Percentiles rank a stretch among this genome's conserved stretches.
Conservation (phyloP, 2,797 vertebrate genomes). For the Morus bassanus region DNA sequence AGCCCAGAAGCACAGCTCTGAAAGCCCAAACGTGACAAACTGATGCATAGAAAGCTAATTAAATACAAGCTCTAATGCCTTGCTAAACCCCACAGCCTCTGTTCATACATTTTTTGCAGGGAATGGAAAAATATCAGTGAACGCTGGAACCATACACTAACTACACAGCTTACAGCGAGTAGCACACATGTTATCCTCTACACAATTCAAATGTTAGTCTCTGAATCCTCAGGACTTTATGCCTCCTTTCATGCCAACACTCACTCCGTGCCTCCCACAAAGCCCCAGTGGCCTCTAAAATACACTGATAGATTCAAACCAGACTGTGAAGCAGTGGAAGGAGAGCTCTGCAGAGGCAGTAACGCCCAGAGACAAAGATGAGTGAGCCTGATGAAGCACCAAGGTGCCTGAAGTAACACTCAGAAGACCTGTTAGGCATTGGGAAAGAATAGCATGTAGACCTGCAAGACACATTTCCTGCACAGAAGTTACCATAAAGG, state of each 20-base stretch:
- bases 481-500: background rate
- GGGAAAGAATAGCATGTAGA: too few relatives aligned
- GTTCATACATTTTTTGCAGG: background rate
- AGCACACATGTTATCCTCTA: background rate
- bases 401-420: background rate
- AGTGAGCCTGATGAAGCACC: background rate
- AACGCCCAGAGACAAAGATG: background rate
- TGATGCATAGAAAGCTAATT: too few relatives aligned
- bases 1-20: background rate
- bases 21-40: background rate
- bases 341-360: background rate
- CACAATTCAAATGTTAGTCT: background rate
- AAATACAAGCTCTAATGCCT: background rate
- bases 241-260: background rate
- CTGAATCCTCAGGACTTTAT: background rate
- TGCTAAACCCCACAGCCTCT: background rate
- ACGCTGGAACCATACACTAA: too few relatives aligned
- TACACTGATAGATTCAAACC: fast-evolving
- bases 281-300: background rate
- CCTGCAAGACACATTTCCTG: too few relatives aligned
- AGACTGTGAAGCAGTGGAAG: background rate
- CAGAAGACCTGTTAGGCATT: background rate
- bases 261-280: background rate
- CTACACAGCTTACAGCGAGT: background rate
- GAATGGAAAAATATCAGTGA: background rate